Evolutionary conservation across 2,113 vertebrate species (phyloP), one percentile per base, ranked within the genome.

Genomic region (Phalacrocorax pelagicus): DNA sequence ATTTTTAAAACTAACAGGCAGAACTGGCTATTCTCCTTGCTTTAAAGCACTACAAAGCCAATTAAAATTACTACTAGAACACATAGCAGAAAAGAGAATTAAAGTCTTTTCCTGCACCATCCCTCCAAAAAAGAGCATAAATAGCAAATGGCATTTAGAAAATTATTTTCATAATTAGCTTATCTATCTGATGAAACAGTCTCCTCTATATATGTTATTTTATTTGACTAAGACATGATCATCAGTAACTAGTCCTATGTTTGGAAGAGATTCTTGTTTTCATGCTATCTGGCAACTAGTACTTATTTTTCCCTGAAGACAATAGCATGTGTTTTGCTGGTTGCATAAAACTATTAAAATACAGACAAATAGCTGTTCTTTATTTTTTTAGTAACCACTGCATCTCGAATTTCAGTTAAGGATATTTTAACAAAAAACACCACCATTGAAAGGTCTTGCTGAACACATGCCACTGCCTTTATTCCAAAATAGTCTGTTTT

Each of bases 131-230:
- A 87, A 79, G 62, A 91, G 58, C 70, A 94, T 42, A 83, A 90
- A 86, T 26, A 93, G 69, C 95, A 94, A 82, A 92, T 40, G 55
- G 75, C 71, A 90, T 90, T 90, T 59, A 74, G 82, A 38, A 81
- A 92, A 81, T 92, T 87, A 91, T 85, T 90, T 73, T 58, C 47
- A 51, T 92, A 90, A 90, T 94, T 88, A 86, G 71, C 19, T 93
- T 10, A 81, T 95, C 67, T 92, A 44, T 59, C 91, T 94, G 69
- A 82, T 78, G 44, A 95, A 95, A 92, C 59, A 86, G 82, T 84
- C 77, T 96, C 86, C 73, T 94, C 46, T 78, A 38, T 91, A 51
- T 22, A 86, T 74, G 42, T 70, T 88, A 69, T n/a, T 90, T 93
- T 30, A 57, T n/a, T 94, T 93, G 66, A 88, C 57, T 94, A 85